Percentiles rank a stretch among this genome's conserved stretches.
Conservation (phyloP, 2,888 invertebrate genomes). For the Salticus scenicus region DNA sequence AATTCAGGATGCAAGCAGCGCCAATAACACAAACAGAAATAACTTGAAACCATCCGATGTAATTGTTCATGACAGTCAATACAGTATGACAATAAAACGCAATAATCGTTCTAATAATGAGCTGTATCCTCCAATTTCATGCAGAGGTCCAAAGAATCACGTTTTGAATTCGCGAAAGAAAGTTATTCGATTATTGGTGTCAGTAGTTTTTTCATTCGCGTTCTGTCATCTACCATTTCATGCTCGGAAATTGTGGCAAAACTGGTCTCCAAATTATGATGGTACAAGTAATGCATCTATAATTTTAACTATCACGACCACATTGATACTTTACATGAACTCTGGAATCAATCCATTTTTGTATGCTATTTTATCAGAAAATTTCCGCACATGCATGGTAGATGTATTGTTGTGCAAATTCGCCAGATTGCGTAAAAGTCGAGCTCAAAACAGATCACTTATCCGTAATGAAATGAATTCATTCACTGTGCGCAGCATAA, state of each 20-base stretch:
- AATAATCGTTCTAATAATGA: constrained; percentile 47
- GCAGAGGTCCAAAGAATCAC: constrained; percentile 55
- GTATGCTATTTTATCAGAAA: constrained; percentile 89
- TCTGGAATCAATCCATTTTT: constrained; percentile 92
- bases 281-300: constrained; percentile 85
- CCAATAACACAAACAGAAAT: constrained; percentile 32
- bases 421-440: constrained; percentile 42
- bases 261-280: constrained; percentile 84
- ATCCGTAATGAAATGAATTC: constrained; percentile 64
- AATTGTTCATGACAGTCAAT: constrained; percentile 57
- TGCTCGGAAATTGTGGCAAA: constrained; percentile 90
- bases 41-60: constrained; percentile 57
- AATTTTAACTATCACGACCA: constrained; percentile 88
- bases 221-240: constrained; percentile 93
- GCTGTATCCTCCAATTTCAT: constrained; percentile 52
- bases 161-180: constrained; percentile 84
- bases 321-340: constrained; percentile 90
- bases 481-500: constrained; percentile 60
- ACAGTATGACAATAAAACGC: constrained; percentile 59
- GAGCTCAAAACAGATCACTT: constrained; percentile 59
- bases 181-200: constrained; percentile 91
- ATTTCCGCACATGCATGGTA: constrained; percentile 89
- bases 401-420: constrained; percentile 81
- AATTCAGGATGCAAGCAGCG: constrained; percentile 17
- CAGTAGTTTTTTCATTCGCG: constrained; percentile 91